Percentiles rank a stretch among this genome's conserved stretches.
Conservation (phyloP, 2,888 invertebrate species). For the Beris chalybata region DNA sequence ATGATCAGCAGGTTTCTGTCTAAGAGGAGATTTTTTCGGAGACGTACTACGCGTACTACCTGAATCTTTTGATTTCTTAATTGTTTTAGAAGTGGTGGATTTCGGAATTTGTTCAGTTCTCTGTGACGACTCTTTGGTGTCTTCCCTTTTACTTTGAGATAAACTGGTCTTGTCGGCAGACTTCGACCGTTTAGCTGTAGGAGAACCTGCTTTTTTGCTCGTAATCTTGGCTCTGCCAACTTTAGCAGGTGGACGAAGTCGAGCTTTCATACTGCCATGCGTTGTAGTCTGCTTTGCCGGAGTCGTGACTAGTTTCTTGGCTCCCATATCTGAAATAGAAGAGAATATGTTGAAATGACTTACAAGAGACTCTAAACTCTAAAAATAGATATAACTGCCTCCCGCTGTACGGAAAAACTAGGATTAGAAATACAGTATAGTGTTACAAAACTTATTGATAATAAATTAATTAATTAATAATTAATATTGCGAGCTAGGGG, state of each 20-base stretch:
- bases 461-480: too few species aligned
- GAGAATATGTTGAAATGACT: not conserved
- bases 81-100: not conserved
- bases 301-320: constrained; percentile 31
- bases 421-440: too few species aligned
- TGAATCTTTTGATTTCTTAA: not conserved
- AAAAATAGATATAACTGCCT: too few species aligned
- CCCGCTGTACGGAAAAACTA: too few species aligned
- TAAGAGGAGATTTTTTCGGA: constrained; percentile 12
- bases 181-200: constrained; percentile 23
- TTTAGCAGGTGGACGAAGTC: not conserved
- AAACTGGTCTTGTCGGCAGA: not conserved
- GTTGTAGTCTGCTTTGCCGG: constrained; percentile 19
- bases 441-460: too few species aligned
- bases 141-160: constrained; percentile 14
- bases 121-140: not conserved
- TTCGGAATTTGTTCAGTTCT: not conserved
- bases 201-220: constrained; percentile 15
- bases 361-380: too few species aligned
- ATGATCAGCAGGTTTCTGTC: constrained; percentile 44
- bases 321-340: constrained; percentile 36
- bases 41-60: constrained; percentile 4
- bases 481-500: too few species aligned
- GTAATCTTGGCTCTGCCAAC: constrained; percentile 10
- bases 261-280: constrained; percentile 14